These are phyloP conservation scores for Folsomia manolachei DNA, from an alignment of 2,888 invertebrate genomes.

Conservation along the genomic window DNA sequence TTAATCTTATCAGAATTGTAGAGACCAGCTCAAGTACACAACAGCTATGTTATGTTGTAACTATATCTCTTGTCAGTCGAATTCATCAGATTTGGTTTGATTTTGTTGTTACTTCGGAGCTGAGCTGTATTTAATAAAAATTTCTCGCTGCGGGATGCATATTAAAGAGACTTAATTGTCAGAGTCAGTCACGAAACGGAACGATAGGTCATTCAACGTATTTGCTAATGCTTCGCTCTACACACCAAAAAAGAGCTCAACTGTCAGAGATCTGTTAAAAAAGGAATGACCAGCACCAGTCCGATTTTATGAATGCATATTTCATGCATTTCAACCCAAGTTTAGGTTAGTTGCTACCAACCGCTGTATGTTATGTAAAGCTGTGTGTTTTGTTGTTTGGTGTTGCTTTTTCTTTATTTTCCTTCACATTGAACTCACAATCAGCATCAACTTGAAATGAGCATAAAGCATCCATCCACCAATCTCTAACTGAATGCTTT, in stretches of 20 bases:
- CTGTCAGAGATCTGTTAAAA: neutral
- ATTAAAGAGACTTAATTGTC: slow-evolving; percentile 7
- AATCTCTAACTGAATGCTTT: neutral
- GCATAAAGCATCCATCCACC: slow-evolving; percentile 2
- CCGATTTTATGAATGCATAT: neutral
- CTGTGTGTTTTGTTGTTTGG: neutral
- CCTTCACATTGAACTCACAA: slow-evolving; percentile 2
- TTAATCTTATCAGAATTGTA: slow-evolving; percentile 7
- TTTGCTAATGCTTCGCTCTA: neutral
- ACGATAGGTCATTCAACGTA: slow-evolving; percentile 21
- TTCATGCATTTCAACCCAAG: neutral
- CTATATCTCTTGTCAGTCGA: slow-evolving; percentile 3
- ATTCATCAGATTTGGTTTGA: neutral
- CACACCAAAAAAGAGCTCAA: neutral
- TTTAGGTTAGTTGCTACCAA: neutral
- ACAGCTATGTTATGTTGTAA: too few relatives aligned
- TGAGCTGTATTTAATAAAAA: slow-evolving; percentile 3
- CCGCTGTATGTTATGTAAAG: neutral
- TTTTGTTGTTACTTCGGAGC: neutral
- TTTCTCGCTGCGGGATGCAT: slow-evolving; percentile 19
- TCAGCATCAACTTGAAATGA: neutral
- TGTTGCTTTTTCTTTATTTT: neutral
- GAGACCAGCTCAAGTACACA: neutral
- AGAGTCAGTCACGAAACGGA: slow-evolving; percentile 16
- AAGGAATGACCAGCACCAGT: slow-evolving; percentile 13